Evolutionary conservation across 2,113 vertebrate genomes (phyloP).

Genomic region (Cyanistes caeruleus): DNA sequence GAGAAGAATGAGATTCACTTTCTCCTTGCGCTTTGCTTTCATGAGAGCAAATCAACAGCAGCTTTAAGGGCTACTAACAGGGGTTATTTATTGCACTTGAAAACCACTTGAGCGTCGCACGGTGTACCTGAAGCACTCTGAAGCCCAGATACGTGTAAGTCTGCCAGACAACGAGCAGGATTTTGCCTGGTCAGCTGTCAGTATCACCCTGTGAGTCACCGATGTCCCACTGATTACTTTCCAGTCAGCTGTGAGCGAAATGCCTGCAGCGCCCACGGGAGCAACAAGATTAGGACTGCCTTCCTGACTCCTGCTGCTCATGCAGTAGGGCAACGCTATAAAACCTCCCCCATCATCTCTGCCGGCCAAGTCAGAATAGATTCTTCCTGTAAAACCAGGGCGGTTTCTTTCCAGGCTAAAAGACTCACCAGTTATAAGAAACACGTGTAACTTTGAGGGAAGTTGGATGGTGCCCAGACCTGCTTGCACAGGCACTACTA

Average conservation of each 20-base stretch:
- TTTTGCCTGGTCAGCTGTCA: neutral
- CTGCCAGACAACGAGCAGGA: neutral
- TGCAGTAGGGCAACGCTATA: accelerated
- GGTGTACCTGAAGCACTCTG: neutral
- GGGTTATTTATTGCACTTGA: neutral
- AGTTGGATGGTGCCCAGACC: neutral
- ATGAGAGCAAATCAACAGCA: neutral
- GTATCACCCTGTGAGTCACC: neutral
- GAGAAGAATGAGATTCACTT: neutral
- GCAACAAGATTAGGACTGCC: neutral
- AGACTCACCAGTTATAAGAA: accelerated
- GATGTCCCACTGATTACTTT: neutral
- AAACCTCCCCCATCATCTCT: neutral
- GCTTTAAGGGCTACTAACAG: neutral
- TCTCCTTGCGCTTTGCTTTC: neutral
- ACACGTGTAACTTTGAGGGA: neutral
- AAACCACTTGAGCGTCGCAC: neutral
- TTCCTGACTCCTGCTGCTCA: accelerated
- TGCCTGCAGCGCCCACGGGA: accelerated
- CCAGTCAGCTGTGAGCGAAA: accelerated
- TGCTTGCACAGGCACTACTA: neutral
- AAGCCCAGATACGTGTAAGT: neutral
- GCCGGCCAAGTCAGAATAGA: neutral
- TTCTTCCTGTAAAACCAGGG: neutral
- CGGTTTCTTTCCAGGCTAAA: neutral